phyloP scores from a whole-genome alignment of 2,113 vertebrate species.

The Rafetus swinhoei region DNA sequence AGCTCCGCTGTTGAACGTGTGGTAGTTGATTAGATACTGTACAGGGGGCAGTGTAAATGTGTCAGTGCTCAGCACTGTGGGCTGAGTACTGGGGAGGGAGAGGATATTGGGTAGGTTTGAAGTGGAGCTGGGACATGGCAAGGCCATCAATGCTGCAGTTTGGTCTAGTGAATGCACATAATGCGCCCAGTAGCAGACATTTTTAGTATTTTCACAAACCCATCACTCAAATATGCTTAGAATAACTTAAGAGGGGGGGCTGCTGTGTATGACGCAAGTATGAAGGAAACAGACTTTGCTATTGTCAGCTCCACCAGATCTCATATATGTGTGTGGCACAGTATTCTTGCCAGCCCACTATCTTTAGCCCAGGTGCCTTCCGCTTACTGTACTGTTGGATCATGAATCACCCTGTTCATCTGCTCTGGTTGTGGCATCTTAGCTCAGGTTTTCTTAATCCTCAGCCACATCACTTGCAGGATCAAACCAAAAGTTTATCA shows the following conservation, averaged over 20 bases:
- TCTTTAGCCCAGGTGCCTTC: neutral
- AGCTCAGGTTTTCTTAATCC: neutral
- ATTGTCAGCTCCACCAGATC: neutral
- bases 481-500: neutral
- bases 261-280: neutral
- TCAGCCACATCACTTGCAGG: neutral
- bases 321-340: neutral
- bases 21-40: neutral
- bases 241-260: neutral
- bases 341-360: rapidly evolving
- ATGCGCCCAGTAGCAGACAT: neutral
- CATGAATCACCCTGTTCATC: neutral
- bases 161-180: neutral
- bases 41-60: rapidly evolving
- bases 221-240: neutral
- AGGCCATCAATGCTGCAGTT: neutral
- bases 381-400: neutral
- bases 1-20: neutral
- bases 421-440: neutral
- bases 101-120: rapidly evolving
- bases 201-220: neutral
- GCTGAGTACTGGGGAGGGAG: neutral
- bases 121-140: neutral
- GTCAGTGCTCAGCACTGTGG: rapidly evolving
- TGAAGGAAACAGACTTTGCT: neutral